These are phyloP conservation scores for Uria aalge DNA, from an alignment of 2,113 vertebrate genomes.

Conservation along the genomic window DNA sequence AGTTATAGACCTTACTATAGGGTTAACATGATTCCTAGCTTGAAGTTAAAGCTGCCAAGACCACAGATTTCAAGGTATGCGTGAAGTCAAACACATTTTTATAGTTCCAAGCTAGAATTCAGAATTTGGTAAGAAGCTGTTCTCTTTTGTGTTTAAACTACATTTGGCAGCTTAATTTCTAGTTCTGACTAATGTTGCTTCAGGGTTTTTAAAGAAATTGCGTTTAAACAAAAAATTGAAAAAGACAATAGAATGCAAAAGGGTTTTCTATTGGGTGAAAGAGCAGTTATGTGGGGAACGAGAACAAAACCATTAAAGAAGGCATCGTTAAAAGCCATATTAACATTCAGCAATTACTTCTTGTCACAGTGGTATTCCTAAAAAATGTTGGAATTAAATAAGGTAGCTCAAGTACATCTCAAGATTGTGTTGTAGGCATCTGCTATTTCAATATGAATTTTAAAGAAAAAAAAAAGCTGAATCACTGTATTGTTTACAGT, in stretches of 20 bases:
- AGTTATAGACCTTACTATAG: background rate
- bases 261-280: background rate
- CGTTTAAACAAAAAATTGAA: background rate
- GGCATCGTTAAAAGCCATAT: background rate
- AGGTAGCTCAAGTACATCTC: background rate
- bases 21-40: background rate
- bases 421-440: background rate
- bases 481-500: background rate
- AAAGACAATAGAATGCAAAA: background rate
- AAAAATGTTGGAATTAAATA: background rate
- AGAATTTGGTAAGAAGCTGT: background rate
- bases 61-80: background rate
- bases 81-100: background rate
- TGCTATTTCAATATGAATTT: background rate
- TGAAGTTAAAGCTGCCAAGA: background rate
- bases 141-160: background rate
- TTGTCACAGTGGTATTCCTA: background rate
- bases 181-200: background rate
- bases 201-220: background rate
- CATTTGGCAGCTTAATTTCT: background rate
- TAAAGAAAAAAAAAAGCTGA: background rate
- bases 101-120: background rate
- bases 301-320: background rate
- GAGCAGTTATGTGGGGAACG: background rate
- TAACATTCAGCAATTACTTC: background rate